Conservation (phyloP, 2,888 invertebrate species). For the Eupithecia abbreviata region DNA sequence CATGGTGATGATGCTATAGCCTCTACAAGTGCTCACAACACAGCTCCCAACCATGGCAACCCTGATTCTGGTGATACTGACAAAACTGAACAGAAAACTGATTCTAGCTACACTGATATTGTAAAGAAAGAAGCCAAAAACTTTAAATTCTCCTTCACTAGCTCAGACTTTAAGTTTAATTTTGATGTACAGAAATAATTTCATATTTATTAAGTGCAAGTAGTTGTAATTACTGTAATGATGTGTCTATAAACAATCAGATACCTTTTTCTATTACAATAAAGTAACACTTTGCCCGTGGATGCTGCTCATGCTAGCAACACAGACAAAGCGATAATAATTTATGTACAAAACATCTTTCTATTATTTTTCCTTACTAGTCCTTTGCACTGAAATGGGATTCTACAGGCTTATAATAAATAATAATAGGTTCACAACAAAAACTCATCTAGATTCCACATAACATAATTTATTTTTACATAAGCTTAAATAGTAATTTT, state of each 20-base stretch:
- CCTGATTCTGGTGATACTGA: slow-evolving; percentile 13
- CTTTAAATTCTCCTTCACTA: slow-evolving; percentile 74
- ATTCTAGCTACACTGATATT: slow-evolving; percentile 44
- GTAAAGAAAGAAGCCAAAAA: slow-evolving; percentile 49
- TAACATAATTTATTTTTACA: slow-evolving; percentile 2
- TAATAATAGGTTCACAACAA: background rate
- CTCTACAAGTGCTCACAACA: slow-evolving; percentile 17
- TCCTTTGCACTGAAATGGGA: background rate
- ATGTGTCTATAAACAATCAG: slow-evolving; percentile 24
- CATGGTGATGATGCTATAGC: slow-evolving; percentile 25
- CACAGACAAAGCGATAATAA: background rate
- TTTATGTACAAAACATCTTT: slow-evolving; percentile 2
- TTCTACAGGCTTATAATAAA: background rate
- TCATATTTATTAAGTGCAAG: slow-evolving; percentile 20
- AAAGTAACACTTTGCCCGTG: slow-evolving; percentile 6
- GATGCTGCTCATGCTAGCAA: background rate
- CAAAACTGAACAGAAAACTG: slow-evolving; percentile 31
- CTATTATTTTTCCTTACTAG: background rate
- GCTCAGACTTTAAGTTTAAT: slow-evolving; percentile 86
- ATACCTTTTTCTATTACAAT: slow-evolving; percentile 22
- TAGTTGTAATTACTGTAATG: slow-evolving; percentile 12
- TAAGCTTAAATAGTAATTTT: background rate
- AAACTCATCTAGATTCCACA: background rate
- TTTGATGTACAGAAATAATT: slow-evolving; percentile 75
- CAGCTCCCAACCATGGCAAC: slow-evolving; percentile 31